Percentiles rank a stretch among this genome's conserved stretches.
These are phyloP conservation scores for Bos javanicus DNA, from an alignment of 2,113 vertebrate species.

Conservation along the genomic window DNA sequence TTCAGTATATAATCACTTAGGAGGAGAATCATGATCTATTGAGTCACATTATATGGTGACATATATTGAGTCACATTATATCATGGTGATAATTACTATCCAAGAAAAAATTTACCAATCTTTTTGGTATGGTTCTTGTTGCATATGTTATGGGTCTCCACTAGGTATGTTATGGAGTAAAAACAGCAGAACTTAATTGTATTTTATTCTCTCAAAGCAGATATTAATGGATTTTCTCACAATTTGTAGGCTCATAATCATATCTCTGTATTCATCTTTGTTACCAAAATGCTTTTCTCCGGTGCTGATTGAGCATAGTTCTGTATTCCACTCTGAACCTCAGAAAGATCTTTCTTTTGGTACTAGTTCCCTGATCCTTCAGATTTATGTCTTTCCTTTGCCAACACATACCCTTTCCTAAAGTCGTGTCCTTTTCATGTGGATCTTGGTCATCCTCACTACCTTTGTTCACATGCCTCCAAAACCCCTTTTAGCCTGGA, in stretches of 20 bases:
- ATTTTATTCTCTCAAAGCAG: conserved; percentile 6
- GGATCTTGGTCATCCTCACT: not conserved
- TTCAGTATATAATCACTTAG: not conserved
- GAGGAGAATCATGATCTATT: conserved; percentile 20
- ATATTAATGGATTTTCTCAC: not conserved
- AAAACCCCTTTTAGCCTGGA: not conserved
- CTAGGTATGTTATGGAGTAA: not conserved
- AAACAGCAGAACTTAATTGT: not conserved
- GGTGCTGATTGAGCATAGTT: not conserved
- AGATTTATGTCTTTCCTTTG: not conserved
- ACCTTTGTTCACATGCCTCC: not conserved
- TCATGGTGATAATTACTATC: not conserved
- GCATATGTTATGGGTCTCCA: not conserved
- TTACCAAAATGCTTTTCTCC: not conserved
- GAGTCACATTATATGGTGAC: not conserved
- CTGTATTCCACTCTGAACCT: not conserved
- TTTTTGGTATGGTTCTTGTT: not conserved
- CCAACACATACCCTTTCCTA: not conserved
- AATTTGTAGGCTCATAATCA: not conserved
- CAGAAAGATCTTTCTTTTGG: not conserved
- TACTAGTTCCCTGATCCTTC: not conserved
- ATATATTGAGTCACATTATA: not conserved
- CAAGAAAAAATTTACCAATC: not conserved
- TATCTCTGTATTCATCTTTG: not conserved
- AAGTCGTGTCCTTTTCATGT: not conserved